phyloP scores from a whole-genome alignment of 2,888 invertebrate genomes.

The Cordilura impudica region DNA sequence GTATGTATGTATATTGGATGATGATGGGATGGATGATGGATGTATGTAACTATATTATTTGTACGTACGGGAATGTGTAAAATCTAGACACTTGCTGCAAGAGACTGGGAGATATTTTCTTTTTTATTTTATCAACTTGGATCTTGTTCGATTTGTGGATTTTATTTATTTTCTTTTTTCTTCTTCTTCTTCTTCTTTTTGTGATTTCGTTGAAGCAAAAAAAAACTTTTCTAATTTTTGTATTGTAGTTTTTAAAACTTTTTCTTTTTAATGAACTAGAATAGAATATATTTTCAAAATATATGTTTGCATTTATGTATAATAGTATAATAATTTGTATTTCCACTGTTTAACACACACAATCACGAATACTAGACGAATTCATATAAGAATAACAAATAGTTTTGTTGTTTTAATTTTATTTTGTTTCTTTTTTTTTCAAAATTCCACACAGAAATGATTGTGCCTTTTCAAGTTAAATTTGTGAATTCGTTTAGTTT shows the following conservation, averaged over 20 bases:
- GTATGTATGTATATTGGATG: neutral
- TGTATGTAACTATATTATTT: no score
- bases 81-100: conserved; percentile 52
- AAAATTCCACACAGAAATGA: neutral
- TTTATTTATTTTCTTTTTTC: conserved; percentile 16
- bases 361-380: neutral
- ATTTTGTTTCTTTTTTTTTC: neutral
- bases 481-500: conserved; percentile 5
- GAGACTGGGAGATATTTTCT: conserved; percentile 16
- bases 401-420: conserved; percentile 30
- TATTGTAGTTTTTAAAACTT: neutral
- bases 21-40: conserved; percentile 11
- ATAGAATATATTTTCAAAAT: neutral
- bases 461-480: neutral
- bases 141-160: conserved; percentile 50
- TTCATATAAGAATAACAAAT: conserved; percentile 35
- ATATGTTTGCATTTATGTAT: neutral
- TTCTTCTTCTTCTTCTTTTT: neutral
- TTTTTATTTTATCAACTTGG: conserved; percentile 31
- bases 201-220: neutral
- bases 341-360: neutral
- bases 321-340: neutral
- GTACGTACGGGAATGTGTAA: conserved; percentile 16
- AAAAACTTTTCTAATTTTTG: neutral
- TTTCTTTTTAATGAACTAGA: neutral